Evolutionary conservation across 1,140 invertebrate species (phyloP).

Genomic region (Drosophila bocqueti): DNA sequence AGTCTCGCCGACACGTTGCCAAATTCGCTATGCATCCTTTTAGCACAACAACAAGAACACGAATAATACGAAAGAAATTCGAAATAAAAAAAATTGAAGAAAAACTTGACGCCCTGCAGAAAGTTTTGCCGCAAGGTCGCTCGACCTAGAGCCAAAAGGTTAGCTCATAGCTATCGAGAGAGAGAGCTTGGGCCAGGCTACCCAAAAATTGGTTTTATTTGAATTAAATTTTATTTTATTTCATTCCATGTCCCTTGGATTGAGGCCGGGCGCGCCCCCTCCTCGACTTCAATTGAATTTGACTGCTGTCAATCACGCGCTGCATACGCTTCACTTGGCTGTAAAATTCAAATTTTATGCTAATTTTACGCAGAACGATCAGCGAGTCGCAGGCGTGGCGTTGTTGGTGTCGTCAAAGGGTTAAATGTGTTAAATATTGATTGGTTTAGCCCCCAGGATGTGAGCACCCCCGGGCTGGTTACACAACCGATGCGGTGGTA

Average conservation of each 20-base stretch:
- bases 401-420: constrained; percentile 57
- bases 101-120: constrained; percentile 59
- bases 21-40: constrained; percentile 58
- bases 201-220: constrained; percentile 77
- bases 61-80: constrained; percentile 10
- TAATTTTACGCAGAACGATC: constrained; percentile 82
- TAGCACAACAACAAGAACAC: constrained; percentile 22
- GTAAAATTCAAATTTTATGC: constrained; percentile 84
- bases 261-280: constrained; percentile 10
- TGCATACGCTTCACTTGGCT: constrained; percentile 81
- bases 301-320: constrained; percentile 82
- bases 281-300: constrained; percentile 78
- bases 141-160: constrained; percentile 59
- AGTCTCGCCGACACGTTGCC: constrained; percentile 64
- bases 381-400: constrained; percentile 45
- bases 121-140: constrained; percentile 74
- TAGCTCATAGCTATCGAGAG: constrained; percentile 19
- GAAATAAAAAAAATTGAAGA: constrained; percentile 6
- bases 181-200: constrained; percentile 9
- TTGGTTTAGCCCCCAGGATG: constrained; percentile 66
- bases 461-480: constrained; percentile 16
- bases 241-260: constrained; percentile 46
- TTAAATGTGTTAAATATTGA: constrained; percentile 82
- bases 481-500: constrained; percentile 12
- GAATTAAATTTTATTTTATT: constrained; percentile 84